Conservation (phyloP, 2,113 vertebrate species). For the Poecile atricapillus region DNA sequence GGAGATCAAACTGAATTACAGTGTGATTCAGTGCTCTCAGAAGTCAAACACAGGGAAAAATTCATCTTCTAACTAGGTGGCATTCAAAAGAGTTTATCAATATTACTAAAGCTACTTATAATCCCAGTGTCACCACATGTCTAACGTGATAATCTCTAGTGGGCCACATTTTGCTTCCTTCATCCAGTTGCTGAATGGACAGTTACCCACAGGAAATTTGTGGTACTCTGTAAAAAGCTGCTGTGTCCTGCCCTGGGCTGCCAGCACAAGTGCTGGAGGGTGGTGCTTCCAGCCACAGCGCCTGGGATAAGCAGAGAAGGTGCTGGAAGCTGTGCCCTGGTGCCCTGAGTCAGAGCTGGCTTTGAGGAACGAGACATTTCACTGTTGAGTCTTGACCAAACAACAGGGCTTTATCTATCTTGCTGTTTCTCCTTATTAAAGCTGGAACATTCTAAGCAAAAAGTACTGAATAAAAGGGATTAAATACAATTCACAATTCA, state of each 20-base stretch:
- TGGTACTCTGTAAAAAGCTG: background rate
- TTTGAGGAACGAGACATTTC: background rate
- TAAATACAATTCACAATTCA: slow-evolving; percentile 1
- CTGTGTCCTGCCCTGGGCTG: background rate
- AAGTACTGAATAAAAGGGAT: background rate
- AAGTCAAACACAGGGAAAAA: background rate
- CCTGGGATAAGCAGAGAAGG: background rate
- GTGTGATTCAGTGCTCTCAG: background rate
- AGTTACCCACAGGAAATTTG: background rate
- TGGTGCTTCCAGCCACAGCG: background rate
- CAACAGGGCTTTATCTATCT: background rate
- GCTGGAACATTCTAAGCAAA: background rate
- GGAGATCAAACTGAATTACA: background rate
- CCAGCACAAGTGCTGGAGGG: background rate
- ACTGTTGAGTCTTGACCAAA: background rate
- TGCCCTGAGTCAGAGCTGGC: background rate
- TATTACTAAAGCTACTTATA: background rate
- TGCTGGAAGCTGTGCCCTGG: background rate
- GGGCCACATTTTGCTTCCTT: background rate
- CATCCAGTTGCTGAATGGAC: background rate
- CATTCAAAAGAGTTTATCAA: background rate
- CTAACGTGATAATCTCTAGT: background rate
- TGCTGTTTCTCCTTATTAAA: background rate
- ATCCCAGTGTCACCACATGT: background rate
- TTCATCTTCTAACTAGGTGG: background rate